phyloP scores from a whole-genome alignment of 2,113 vertebrate genomes.

The Calonectris borealis region DNA sequence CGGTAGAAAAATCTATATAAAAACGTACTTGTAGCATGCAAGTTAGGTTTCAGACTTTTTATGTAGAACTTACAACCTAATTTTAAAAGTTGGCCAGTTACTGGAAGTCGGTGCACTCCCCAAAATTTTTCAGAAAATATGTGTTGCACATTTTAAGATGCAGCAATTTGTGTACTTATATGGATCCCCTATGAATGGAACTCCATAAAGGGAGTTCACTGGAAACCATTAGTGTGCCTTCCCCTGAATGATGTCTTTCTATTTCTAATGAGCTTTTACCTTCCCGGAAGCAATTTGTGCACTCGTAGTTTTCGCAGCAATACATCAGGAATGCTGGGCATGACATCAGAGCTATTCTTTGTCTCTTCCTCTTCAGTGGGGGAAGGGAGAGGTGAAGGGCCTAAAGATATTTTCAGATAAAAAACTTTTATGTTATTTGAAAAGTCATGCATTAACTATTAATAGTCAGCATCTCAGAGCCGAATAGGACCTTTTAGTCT shows the following conservation, averaged over 20 bases:
- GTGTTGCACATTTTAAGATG: not conserved
- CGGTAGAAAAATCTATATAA: not conserved
- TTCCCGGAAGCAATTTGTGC: slow-evolving; percentile 86
- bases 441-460: not conserved
- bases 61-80: not conserved
- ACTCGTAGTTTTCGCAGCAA: slow-evolving; percentile 92
- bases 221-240: not conserved
- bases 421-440: not conserved
- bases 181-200: not conserved
- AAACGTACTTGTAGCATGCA: not conserved
- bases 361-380: slow-evolving; percentile 77
- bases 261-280: slow-evolving; percentile 72
- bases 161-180: not conserved
- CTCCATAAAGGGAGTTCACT: not conserved
- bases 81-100: not conserved
- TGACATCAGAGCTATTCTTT: slow-evolving; percentile 84
- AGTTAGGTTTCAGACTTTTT: not conserved
- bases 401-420: slow-evolving; percentile 64
- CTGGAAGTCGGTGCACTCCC: not conserved
- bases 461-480: not conserved
- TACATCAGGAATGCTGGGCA: slow-evolving; percentile 93
- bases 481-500: not conserved
- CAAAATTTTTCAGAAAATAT: not conserved
- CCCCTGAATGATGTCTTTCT: not conserved
- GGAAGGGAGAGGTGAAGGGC: slow-evolving; percentile 68